A percentile compares a stretch with the other conserved stretches of the same genome.
Conservation (phyloP, 2,113 vertebrate genomes). For the Cnemophilus loriae region DNA sequence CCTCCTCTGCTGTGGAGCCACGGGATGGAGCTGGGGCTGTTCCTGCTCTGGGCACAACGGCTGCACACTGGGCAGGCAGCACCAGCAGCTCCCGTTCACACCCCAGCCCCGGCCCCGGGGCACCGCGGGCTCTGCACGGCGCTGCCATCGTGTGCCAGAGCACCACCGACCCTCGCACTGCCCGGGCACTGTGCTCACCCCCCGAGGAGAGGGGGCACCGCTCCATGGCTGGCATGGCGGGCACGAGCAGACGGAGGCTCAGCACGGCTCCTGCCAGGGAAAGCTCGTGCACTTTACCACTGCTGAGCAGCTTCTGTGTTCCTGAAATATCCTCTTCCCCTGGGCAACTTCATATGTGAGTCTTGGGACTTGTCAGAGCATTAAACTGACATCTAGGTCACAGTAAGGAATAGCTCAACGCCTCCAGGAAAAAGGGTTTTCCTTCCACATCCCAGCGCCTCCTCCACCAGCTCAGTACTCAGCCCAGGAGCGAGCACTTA, state of each 20-base stretch:
- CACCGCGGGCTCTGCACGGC: rapidly evolving
- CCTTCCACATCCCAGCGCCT: not conserved
- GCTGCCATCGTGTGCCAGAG: not conserved
- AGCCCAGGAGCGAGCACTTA: not conserved
- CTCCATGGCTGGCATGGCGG: not conserved
- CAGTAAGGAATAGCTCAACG: constrained; percentile 5
- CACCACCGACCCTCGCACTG: not conserved
- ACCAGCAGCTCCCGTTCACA: rapidly evolving
- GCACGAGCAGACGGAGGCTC: constrained; percentile 36
- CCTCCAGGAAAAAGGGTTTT: constrained; percentile 62
- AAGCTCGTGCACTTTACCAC: constrained; percentile 14
- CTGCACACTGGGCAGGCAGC: not conserved
- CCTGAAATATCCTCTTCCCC: constrained; percentile 50
- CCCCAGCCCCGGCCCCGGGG: not conserved
- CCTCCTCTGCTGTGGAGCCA: not conserved
- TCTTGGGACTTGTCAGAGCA: constrained; percentile 25
- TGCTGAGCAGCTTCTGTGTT: constrained; percentile 44
- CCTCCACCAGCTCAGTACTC: not conserved
- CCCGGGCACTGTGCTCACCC: rapidly evolving
- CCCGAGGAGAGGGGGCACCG: not conserved
- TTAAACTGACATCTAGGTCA: constrained; percentile 52
- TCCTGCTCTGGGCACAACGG: not conserved
- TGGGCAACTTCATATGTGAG: constrained; percentile 10
- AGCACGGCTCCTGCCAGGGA: constrained; percentile 29
- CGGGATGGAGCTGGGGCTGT: rapidly evolving